phyloP scores from a whole-genome alignment of 2,113 vertebrate species.

The Cynopterus brachyotis region DNA sequence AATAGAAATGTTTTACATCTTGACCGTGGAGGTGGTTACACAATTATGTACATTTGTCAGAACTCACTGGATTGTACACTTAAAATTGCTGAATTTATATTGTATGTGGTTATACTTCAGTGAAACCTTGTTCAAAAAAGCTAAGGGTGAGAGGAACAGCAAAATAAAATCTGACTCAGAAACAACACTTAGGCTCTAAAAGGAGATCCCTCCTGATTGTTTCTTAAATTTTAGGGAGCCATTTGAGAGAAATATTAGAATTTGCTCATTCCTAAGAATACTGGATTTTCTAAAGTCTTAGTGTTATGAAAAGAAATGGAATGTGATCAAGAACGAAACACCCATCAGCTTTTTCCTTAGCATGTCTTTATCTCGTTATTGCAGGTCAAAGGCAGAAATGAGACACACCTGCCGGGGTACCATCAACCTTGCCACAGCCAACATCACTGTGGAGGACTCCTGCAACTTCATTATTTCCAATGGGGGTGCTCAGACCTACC shows the following conservation, averaged over 20 bases:
- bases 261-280: not conserved
- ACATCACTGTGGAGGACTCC: constrained; percentile 96
- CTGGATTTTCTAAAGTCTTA: not conserved
- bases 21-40: not conserved
- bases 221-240: not conserved
- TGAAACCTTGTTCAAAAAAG: not conserved
- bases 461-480: constrained; percentile 99
- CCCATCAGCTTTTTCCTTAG: not conserved
- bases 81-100: not conserved
- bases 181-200: not conserved
- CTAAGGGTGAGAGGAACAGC: not conserved
- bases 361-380: not conserved
- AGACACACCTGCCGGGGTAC: constrained; percentile 97
- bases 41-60: not conserved
- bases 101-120: not conserved
- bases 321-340: not conserved
- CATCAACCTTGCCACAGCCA: constrained; percentile 97
- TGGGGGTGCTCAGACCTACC: constrained; percentile 96
- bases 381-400: constrained; percentile 97
- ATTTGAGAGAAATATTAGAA: not conserved
- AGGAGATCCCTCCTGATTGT: not conserved
- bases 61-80: not conserved
- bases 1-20: not conserved
- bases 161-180: not conserved
- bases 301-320: not conserved